Evolutionary conservation across 1,140 invertebrate genomes (phyloP), one percentile per base, ranked within the genome.

Genomic region (Trichogramma pretiosum): DNA sequence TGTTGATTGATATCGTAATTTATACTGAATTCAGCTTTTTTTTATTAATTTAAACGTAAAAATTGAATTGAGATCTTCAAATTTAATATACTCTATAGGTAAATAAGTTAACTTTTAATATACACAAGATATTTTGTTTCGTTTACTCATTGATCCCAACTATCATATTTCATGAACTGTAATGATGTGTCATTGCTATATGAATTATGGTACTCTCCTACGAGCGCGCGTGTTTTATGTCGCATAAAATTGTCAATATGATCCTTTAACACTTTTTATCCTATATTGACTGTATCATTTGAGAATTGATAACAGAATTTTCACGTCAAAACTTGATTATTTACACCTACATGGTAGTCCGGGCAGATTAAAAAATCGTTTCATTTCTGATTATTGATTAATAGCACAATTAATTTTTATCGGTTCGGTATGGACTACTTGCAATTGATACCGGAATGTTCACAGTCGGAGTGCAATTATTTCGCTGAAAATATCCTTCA

Each of bases 111-210:
- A n/a, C n/a, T n/a, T 18, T 49, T 37, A 32, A 50, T 50, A 34
- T 50, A 50, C 48, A 50, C 22, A 33, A 13, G 16, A 42, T 51
- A 33, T 51, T 19, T 14, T 40, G 46, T 41, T 46, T 51, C 39
- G 46, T 41, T 46, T 51, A 36, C 48, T 59, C 54, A 62, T 68
- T 63, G 64, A 67, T 68, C 61, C 64, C 61, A 51, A 58, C 57
- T 66, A 64, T 57, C 56, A 62, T 63, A 63, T 63, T 59, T 67
- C 11, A 7, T 46, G 46, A 68, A 70, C 55, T 57, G 54, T 61
- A 63, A 63, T 65, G 64, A 64, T 67, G 65, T 65, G 61, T 66
- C 65, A 54, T 62, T 66, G 52, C 53, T 56, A 24, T 56, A 28
- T 28, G 11, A 28, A n/a, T n/a, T n/a, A n/a, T n/a, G 38, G 21